Percentiles rank a stretch among this genome's conserved stretches.
phyloP scores from a whole-genome alignment of 1,140 invertebrate species.

The Macrotrachela quadricornifera region DNA sequence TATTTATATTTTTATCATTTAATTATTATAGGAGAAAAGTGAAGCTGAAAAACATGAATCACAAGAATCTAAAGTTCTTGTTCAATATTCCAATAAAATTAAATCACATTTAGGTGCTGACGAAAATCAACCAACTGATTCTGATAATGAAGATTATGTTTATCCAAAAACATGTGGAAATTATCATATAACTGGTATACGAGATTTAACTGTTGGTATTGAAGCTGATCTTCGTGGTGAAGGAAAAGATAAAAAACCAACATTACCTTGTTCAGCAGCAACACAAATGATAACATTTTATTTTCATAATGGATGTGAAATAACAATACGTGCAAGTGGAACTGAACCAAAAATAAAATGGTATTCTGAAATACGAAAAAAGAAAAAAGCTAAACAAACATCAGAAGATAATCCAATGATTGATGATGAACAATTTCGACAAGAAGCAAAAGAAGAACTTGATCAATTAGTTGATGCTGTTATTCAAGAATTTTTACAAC shows the following conservation, averaged over 20 bases:
- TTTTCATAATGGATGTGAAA: constrained; percentile 61
- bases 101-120: too few species aligned
- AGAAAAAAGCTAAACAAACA: too few species aligned
- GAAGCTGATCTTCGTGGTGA: constrained; percentile 39
- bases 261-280: constrained; percentile 48
- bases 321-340: constrained; percentile 78
- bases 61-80: too few species aligned
- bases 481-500: too few species aligned
- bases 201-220: constrained; percentile 71
- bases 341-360: constrained; percentile 97
- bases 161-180: constrained; percentile 36
- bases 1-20: too few species aligned
- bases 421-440: too few species aligned
- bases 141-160: neutral
- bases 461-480: too few species aligned
- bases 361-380: constrained; percentile 56
- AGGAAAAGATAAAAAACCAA: constrained; percentile 16
- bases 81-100: too few species aligned
- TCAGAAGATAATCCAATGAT: too few species aligned
- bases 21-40: too few species aligned
- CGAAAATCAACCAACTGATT: neutral
- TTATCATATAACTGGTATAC: constrained; percentile 47
- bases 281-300: constrained; percentile 91
- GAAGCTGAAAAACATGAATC: too few species aligned
- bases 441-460: too few species aligned